phyloP scores from a whole-genome alignment of 2,888 invertebrate genomes.

The Drosophila demipolita region DNA sequence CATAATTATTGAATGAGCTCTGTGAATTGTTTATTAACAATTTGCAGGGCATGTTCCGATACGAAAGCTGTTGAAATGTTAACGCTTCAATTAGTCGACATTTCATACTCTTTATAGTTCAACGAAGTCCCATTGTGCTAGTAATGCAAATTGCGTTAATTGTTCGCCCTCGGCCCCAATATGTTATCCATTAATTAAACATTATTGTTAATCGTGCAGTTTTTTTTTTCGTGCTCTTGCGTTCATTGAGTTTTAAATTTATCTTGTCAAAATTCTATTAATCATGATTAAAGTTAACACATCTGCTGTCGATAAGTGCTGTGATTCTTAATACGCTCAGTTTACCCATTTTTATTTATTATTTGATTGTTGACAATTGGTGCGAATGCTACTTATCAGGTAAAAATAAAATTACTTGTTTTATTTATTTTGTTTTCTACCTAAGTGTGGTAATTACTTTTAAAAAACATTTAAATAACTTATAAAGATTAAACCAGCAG shows the following conservation, averaged over 20 bases:
- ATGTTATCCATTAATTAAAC: conserved; percentile 68
- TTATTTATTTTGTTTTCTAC: not conserved
- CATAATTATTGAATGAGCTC: conserved; percentile 68
- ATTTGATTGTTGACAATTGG: not conserved
- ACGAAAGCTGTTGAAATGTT: conserved; percentile 68
- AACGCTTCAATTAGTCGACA: conserved; percentile 67
- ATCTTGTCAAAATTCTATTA: conserved; percentile 58
- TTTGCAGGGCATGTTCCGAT: conserved; percentile 14
- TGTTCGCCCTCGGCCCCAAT: conserved; percentile 58
- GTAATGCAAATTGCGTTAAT: conserved; percentile 69
- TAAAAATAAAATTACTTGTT: not conserved
- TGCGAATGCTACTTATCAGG: not conserved
- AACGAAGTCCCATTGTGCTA: conserved; percentile 30
- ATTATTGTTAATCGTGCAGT: conserved; percentile 38
- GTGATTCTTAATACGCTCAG: conserved; percentile 11
- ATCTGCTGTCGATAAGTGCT: conserved; percentile 3
- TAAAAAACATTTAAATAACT: not conserved
- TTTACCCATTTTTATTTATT: not conserved
- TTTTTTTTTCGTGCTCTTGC: not conserved
- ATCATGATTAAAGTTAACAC: conserved; percentile 52
- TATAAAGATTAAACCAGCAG: too few relatives aligned
- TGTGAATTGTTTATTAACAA: conserved; percentile 55
- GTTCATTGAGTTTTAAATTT: conserved; percentile 12
- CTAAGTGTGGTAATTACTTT: not conserved
- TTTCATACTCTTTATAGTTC: not conserved